phyloP scores from a whole-genome alignment of 2,888 invertebrate genomes.

The Prionchulus punctatus region DNA sequence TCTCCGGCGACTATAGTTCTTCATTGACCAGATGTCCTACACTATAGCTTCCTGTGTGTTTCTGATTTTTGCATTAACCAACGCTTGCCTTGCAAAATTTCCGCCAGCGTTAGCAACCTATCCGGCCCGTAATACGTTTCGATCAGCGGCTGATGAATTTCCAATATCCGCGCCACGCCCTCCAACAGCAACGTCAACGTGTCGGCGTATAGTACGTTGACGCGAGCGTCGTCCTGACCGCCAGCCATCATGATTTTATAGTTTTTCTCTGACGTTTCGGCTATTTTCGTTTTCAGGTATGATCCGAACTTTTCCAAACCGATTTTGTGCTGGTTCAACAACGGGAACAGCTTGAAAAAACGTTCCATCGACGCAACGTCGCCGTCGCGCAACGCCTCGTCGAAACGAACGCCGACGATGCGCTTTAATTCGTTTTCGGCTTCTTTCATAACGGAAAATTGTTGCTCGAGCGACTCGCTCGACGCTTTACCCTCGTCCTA shows the following conservation, averaged over 20 bases:
- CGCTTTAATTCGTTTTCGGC: slow-evolving; percentile 52
- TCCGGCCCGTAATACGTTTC: slow-evolving; percentile 73
- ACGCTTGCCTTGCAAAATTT: slow-evolving; percentile 56
- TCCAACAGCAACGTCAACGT: slow-evolving; percentile 67
- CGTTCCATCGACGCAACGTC: slow-evolving; percentile 78
- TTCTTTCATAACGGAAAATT: slow-evolving; percentile 54
- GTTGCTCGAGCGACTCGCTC: slow-evolving; percentile 52
- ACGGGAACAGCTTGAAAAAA: slow-evolving; percentile 89
- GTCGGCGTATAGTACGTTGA: slow-evolving; percentile 64
- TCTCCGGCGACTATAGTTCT: no score
- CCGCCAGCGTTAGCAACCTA: slow-evolving; percentile 51
- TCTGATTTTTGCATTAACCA: no score
- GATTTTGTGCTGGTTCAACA: slow-evolving; percentile 72
- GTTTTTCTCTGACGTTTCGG: slow-evolving; percentile 37
- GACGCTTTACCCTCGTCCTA: neutral
- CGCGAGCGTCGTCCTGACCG: slow-evolving; percentile 47
- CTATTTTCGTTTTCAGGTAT: slow-evolving; percentile 27
- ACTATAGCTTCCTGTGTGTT: no score
- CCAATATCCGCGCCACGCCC: slow-evolving; percentile 49
- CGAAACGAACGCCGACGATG: slow-evolving; percentile 62
- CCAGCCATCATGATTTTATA: slow-evolving; percentile 24
- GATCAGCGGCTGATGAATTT: slow-evolving; percentile 64
- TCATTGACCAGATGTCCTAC: no score
- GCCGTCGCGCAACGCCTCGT: slow-evolving; percentile 69
- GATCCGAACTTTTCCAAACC: slow-evolving; percentile 39